phyloP scores from a whole-genome alignment of 2,113 vertebrate species.

The Puffinus mauretanicus region DNA sequence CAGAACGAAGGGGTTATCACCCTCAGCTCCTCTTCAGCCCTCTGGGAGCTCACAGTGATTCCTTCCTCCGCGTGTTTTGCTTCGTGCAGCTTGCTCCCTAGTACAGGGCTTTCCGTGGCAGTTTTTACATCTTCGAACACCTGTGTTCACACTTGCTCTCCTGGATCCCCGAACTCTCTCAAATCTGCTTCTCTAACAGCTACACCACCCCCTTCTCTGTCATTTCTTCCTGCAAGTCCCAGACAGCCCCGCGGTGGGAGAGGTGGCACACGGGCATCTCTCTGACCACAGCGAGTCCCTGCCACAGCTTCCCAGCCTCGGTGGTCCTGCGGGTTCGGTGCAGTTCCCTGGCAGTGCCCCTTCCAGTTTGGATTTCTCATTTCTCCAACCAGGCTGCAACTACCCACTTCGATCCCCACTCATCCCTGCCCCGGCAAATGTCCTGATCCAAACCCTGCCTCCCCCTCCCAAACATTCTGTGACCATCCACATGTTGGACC shows the following conservation, averaged over 20 bases:
- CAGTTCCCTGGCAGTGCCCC: neutral
- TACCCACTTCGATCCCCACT: neutral
- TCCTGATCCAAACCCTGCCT: neutral
- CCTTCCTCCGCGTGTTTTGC: neutral
- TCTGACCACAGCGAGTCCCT: fast-evolving
- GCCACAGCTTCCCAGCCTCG: neutral
- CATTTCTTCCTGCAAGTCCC: neutral
- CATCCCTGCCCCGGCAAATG: fast-evolving
- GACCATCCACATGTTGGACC: fast-evolving
- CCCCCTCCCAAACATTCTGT: neutral
- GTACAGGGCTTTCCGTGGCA: neutral
- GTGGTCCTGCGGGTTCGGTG: fast-evolving
- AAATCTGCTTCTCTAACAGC: neutral
- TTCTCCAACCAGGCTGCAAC: neutral
- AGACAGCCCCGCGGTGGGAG: neutral
- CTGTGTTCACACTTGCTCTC: neutral
- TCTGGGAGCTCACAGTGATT: neutral
- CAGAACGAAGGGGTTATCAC: neutral
- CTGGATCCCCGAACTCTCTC: neutral
- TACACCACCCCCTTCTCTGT: neutral
- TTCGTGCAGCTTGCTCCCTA: neutral
- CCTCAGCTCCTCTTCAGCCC: neutral
- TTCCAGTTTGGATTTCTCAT: neutral
- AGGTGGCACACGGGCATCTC: neutral
- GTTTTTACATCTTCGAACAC: neutral